Evolutionary conservation across 2,797 vertebrate species (phyloP), one percentile per base, ranked within the genome.

Genomic region (Tauraco hartlaubi): DNA sequence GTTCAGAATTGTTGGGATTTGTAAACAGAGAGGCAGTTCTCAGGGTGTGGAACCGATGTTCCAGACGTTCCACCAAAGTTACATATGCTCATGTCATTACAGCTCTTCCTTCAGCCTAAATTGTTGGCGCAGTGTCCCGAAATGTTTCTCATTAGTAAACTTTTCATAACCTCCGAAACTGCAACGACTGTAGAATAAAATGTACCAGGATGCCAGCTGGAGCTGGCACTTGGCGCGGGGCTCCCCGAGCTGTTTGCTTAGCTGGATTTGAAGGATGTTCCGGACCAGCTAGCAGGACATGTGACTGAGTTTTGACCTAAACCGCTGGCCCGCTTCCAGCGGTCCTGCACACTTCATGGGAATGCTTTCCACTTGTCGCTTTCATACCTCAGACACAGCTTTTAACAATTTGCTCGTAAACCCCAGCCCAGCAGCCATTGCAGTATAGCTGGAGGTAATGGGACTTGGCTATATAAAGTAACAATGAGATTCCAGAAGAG

Each of bases 141-240:
- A 52, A 39, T 83, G 91, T 77, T 92, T 92, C 94, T 94, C 93
- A 39, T 94, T 81, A 85, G 77, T 58, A 91, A 97, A 96, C 95
- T 97, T 95, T 93, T 94, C 95, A 84, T 92, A 96, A 96, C 92
- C 95, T 96, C 93, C 67, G 17, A n/a, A 87, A 46, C 18, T 82
- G 94, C 90, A 76, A 48, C 94, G 72, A 78, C 18, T 81, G 93
- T 62, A 59, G 90, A 61, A 69, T 80, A 55, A 79, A 88, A 66
- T 14, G 48, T 35, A 20, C 49, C 3, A 7, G 87, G 85, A 22
- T 94, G 95, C 74, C 94, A 95, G 92, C 95, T 92, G 96, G 95
- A 92, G 95, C n/a, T 92, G 95, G 94, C 89, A 73, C 94, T 78
- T 89, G 95, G 96, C 95, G 7, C 28, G 3, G 90, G 61, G 88